Percentiles rank a stretch among this genome's conserved stretches.
These are phyloP conservation scores for Parapsyche elsis DNA, from an alignment of 1,140 invertebrate species.

Conservation along the genomic window DNA sequence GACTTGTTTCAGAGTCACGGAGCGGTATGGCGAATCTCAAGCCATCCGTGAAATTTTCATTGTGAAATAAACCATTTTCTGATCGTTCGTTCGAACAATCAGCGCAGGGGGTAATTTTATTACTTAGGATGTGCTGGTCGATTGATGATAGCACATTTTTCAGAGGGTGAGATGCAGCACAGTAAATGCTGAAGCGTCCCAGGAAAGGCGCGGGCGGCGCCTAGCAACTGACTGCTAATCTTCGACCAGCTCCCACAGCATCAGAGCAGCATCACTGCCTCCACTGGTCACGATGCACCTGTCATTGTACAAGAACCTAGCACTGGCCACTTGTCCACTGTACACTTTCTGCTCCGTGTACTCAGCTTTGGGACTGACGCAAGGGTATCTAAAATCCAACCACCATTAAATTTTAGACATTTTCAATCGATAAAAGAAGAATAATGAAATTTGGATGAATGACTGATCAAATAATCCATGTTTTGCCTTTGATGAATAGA, in stretches of 20 bases:
- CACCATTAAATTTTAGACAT: no score
- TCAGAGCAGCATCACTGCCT: constrained; percentile 90
- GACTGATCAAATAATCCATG: no score
- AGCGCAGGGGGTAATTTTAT: no score
- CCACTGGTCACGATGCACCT: constrained; percentile 88
- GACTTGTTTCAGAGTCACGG: no score
- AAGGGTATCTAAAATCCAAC: constrained; percentile 75
- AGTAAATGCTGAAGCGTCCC: constrained; percentile 62
- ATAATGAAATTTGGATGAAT: no score
- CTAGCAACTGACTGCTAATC: constrained; percentile 69
- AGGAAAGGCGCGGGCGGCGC: constrained; percentile 60
- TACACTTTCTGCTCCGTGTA: constrained; percentile 91
- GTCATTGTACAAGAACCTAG: constrained; percentile 87
- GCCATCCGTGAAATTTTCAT: no score
- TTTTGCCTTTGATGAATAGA: no score
- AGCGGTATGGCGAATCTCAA: no score
- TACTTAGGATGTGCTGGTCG: no score
- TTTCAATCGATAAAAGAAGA: no score
- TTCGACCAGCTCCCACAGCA: constrained; percentile 91
- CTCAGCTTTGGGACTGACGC: constrained; percentile 83
- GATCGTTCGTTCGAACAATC: no score
- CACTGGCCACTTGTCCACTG: constrained; percentile 84
- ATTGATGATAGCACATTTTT: background rate
- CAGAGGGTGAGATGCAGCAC: constrained; percentile 58
- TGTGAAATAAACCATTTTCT: no score